Conservation (phyloP, 2,113 vertebrate species). For the Mastomys natalensis region DNA sequence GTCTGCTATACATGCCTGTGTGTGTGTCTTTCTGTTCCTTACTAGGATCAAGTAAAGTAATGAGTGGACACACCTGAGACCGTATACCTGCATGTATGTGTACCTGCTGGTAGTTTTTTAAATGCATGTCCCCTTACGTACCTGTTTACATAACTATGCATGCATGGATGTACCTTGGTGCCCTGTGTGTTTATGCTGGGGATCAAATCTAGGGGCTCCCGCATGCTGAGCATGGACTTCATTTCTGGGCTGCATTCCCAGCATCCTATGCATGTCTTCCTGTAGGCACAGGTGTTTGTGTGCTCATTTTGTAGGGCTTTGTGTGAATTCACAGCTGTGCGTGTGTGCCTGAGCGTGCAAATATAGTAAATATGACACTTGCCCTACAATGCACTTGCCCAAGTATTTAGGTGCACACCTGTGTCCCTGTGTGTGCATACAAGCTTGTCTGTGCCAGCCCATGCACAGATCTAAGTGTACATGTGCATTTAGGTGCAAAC, state of each 20-base stretch:
- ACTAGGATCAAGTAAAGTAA: not conserved
- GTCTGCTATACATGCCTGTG: not conserved
- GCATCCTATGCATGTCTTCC: not conserved
- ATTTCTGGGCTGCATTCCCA: not conserved
- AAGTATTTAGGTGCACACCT: too few relatives aligned
- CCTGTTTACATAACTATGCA: not conserved
- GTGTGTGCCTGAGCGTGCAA: not conserved
- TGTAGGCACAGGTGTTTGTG: too few relatives aligned
- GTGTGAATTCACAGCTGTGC: not conserved
- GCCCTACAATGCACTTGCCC: not conserved
- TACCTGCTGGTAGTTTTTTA: not conserved
- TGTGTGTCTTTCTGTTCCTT: not conserved
- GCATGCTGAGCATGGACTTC: not conserved
- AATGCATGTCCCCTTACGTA: too few relatives aligned
- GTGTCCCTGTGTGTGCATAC: not conserved
- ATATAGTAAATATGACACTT: not conserved
- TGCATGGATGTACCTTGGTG: not conserved
- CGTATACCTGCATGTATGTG: not conserved
- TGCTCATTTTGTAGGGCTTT: not conserved
- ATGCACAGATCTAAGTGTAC: not conserved
- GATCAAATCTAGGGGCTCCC: not conserved
- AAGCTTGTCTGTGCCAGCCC: not conserved
- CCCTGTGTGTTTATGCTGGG: not conserved
- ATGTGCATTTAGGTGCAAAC: not conserved
- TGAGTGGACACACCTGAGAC: not conserved